Conservation (phyloP, 2,797 vertebrate genomes). For the Loris lydekkerianus region DNA sequence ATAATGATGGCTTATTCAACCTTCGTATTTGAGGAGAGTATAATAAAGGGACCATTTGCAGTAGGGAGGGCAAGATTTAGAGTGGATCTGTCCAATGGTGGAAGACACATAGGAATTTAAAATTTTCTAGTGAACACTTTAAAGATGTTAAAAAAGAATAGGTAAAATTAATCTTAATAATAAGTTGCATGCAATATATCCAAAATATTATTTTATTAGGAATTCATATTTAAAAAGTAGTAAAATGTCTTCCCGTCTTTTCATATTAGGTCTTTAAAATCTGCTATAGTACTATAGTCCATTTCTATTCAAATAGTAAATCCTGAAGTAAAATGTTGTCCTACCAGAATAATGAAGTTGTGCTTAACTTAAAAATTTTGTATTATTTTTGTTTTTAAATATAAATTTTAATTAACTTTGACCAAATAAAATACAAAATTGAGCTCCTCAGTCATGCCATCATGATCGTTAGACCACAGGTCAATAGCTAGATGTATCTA, state of each 20-base stretch:
- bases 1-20: neutral
- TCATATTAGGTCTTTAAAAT: slow-evolving; percentile 30
- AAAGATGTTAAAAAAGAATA: slow-evolving; percentile 15
- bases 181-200: neutral
- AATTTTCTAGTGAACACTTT: slow-evolving; percentile 22
- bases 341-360: neutral
- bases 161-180: slow-evolving; percentile 43
- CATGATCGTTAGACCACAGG: neutral
- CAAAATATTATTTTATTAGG: slow-evolving; percentile 50
- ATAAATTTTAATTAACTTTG: neutral
- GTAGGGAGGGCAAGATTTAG: neutral
- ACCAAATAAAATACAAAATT: slow-evolving; percentile 1
- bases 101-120: neutral
- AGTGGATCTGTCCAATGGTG: neutral
- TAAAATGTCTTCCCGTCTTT: slow-evolving; percentile 31
- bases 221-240: slow-evolving; percentile 6
- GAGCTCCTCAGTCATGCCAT: neutral
- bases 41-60: neutral
- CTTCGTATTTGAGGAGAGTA: neutral
- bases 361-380: neutral
- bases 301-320: slow-evolving; percentile 43
- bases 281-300: neutral
- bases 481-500: neutral
- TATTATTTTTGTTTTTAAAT: neutral
- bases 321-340: neutral